These are phyloP conservation scores for Ectropis grisescens DNA, from an alignment of 1,140 invertebrate genomes.

Conservation along the genomic window DNA sequence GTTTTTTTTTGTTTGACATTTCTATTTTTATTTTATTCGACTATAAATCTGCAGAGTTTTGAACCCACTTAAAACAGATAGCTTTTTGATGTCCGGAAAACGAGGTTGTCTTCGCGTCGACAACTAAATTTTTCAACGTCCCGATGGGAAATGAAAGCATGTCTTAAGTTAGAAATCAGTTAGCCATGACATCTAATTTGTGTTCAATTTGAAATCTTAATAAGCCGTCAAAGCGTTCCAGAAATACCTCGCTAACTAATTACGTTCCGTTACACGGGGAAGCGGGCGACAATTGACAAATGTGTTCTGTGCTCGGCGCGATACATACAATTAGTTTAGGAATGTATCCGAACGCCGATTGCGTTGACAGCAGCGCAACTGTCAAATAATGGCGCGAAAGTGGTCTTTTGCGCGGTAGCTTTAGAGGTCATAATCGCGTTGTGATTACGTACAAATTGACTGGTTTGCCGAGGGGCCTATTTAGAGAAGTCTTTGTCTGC, in stretches of 20 bases:
- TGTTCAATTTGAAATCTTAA: slow-evolving; percentile 65
- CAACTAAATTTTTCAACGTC: slow-evolving; percentile 44
- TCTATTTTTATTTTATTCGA: slow-evolving; percentile 4
- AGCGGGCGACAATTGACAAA: slow-evolving; percentile 62
- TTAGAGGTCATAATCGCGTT: slow-evolving; percentile 40
- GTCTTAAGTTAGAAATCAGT: slow-evolving; percentile 48
- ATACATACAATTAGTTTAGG: slow-evolving; percentile 56
- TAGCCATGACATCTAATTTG: slow-evolving; percentile 61
- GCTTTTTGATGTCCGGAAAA: slow-evolving; percentile 55
- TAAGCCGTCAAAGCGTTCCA: slow-evolving; percentile 63
- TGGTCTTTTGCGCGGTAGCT: slow-evolving; percentile 26
- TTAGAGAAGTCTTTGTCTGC: slow-evolving; percentile 54
- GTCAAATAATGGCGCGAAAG: slow-evolving; percentile 34
- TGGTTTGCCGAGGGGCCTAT: slow-evolving; percentile 54
- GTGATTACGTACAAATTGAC: slow-evolving; percentile 48
- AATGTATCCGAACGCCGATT: slow-evolving; percentile 42
- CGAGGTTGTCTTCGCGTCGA: slow-evolving; percentile 43
- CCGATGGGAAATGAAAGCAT: slow-evolving; percentile 22
- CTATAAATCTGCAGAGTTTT: slow-evolving; percentile 5
- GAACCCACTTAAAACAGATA: slow-evolving; percentile 22
- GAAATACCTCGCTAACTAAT: slow-evolving; percentile 60
- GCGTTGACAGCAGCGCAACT: slow-evolving; percentile 27
- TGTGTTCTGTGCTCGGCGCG: slow-evolving; percentile 42
- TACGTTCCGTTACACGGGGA: slow-evolving; percentile 38
- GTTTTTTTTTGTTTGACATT: too few species aligned